Base-by-base conservation (phyloP, 1,140 invertebrate genomes). In the Augochlora pura region DNA sequence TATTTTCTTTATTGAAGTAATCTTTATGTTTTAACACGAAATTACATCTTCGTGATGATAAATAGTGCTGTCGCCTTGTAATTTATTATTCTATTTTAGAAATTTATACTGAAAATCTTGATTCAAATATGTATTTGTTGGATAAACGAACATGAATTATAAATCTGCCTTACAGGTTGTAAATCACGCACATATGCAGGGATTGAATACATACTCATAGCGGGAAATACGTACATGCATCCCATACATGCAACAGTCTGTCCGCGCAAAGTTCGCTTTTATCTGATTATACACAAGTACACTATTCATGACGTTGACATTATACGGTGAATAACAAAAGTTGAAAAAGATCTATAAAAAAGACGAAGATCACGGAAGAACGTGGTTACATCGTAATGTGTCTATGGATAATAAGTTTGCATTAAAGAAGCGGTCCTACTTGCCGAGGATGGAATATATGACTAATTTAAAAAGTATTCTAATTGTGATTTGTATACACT, bases 241-340 rank as follows among this genome's bases (percentile, higher is more conserved):
- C 6, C 27, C n/a, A 64, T 39, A 62, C 21, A 49, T 59, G 42
- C 16, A 18, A 52, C 16, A 21, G 49, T 69, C 57, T 63, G 12
- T 76, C 65, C 73, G 65, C 59, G 65, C 64, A 80, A 80, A 80
- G 65, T 80, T 80, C 49, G 62, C 16, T 71, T 79, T 59, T 62
- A 57, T 65, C 14, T 18, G 32, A 54, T 69, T 64, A 69, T n/a
- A 65, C 64, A 23, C 59, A 52, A 68, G n/a, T 25, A 46, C 64
- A 54, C 57, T 70, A 77, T 59, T 63, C 2, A 23, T 74, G 81
- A 80, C 77, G 81, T 70, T 82, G 52, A 70, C 66, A 39, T 46
- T 63, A 23, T 4, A 69, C 32, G 25, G 54, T 46, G 59, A 46
- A 63, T 73, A 73, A 68, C 18, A 73, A 42, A 16, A 67, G 12